Base-by-base conservation (phyloP, 2,888 invertebrate species). In the Ariolimax columbianus region DNA sequence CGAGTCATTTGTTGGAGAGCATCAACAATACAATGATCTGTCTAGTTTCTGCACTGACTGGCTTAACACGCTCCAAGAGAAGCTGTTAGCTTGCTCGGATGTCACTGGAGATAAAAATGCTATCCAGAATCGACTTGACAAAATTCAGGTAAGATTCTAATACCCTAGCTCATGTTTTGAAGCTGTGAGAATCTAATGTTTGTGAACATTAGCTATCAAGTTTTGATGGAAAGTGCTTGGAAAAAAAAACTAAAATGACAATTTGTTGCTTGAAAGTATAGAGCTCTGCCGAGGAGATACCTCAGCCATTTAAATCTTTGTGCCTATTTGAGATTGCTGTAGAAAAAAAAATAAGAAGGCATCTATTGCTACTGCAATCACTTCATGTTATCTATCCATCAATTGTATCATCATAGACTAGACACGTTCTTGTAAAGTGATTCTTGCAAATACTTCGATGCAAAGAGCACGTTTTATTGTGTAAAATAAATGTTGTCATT, bases 11-110 rank as follows among this genome's bases (percentile, higher is more conserved):
- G 97, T 97, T 90, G 97, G 97, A 93, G 96, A 96, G 0, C 97
- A 97, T 88, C 97, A 97, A 94, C 97, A 98, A 91, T 93, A 93
- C 85, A 91, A 90, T 77, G 92, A 91, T 85, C 89, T 90, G 9
- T 91, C 91, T 87, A 91, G 90, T 86, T 90, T 91, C 59, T 91
- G 91, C 89, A 90, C 91, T 11, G 92, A 92, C 75, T 97, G 97
- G 94, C 97, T 98, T 91, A 98, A 97, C 93, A 97, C 97, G 91
- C 95, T 97, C 63, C 97, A 97, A 97, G 98, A 98, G 92, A 96
- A 97, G 89, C 95, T 98, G 11, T 96, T 97, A 77, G 95, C 96
- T 85, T 96, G 97, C 89, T 97, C 93, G 90, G 98, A 98, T 94
- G 97, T 96, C 89, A 96, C 97, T 59, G 98, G 98, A 14, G 98